Conservation (phyloP, 1,140 invertebrate genomes). For the Calycopis cecrops region DNA sequence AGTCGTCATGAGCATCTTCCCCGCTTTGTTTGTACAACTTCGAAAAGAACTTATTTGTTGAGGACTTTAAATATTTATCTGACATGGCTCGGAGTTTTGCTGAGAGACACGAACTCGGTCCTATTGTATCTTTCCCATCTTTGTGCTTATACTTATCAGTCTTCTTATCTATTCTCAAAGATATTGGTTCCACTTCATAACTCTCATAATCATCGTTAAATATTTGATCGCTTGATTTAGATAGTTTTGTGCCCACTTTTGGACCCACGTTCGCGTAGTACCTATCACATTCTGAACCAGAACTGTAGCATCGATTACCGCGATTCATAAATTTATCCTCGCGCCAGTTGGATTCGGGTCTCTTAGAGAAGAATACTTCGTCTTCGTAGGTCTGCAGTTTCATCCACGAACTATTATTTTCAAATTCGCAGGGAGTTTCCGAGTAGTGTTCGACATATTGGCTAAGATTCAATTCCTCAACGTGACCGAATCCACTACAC, state of each 20-base stretch:
- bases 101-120: constrained; percentile 78
- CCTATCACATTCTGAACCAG: constrained; percentile 68
- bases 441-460: constrained; percentile 54
- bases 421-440: constrained; percentile 61
- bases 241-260: constrained; percentile 61
- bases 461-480: constrained; percentile 67
- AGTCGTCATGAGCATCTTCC: constrained; percentile 42
- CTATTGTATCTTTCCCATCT: constrained; percentile 68
- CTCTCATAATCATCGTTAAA: constrained; percentile 69
- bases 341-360: constrained; percentile 56
- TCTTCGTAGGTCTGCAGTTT: constrained; percentile 67
- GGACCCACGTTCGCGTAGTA: constrained; percentile 62
- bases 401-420: constrained; percentile 71
- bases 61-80: constrained; percentile 81
- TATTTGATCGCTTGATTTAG: constrained; percentile 74
- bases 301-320: constrained; percentile 70
- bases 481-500: constrained; percentile 73
- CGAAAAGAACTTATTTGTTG: constrained; percentile 80
- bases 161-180: constrained; percentile 57
- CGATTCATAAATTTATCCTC: constrained; percentile 55
- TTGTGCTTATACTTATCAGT: constrained; percentile 70
- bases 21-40: constrained; percentile 78
- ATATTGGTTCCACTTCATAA: constrained; percentile 39
- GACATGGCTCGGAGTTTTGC: constrained; percentile 83
- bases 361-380: constrained; percentile 66